Base-by-base conservation (phyloP, 2,797 vertebrate genomes). In the Acanthurus leucopareius region DNA sequence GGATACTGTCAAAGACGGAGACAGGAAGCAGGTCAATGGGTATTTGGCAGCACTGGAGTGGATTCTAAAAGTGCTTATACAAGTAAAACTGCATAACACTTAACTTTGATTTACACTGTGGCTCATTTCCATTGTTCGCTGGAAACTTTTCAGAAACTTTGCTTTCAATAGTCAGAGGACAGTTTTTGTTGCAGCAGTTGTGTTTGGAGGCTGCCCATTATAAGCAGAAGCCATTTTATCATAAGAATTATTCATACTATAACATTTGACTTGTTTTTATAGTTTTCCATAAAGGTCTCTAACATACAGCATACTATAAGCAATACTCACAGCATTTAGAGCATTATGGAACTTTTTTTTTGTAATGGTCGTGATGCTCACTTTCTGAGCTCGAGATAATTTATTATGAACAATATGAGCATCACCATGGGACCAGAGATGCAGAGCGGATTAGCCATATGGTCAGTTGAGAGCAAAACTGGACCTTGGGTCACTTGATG, bases 401-500 rank as follows among this genome's bases (percentile, higher is more conserved):
- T 77, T 76, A 61, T 70, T 80, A 57, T 28, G 54, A 72, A 71
- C 35, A 62, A 69, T 66, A 20, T 73, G 59, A 67, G 25, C 45
- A 49, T 71, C 47, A 53, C 22, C 35, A n/a, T 35, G 57, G 75
- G 73, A 82, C 62, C 28, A 59, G 58, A 52, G 40, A 20, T 59
- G 62, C 66, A 77, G 66, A 69, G 20, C 68, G 25, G 38, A 38
- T 74, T 52, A 28, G 40, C 65, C 73, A 77, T 79, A 83, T 83
- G 80, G 59, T 79, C 58, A 77, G 38, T 48, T 69, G 47, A 81
- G 69, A 73, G 35, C 47, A 60, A 53, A 74, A 17, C 8, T 73
- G 69, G 75, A 73, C 60, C 49, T 74, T 57, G 73, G 57, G 28
- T 63, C 59, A 77, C 16, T 68, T 82, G 81, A 76, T 80, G 79